phyloP scores from a whole-genome alignment of 2,888 invertebrate species.

The Oscheius sp. region DNA sequence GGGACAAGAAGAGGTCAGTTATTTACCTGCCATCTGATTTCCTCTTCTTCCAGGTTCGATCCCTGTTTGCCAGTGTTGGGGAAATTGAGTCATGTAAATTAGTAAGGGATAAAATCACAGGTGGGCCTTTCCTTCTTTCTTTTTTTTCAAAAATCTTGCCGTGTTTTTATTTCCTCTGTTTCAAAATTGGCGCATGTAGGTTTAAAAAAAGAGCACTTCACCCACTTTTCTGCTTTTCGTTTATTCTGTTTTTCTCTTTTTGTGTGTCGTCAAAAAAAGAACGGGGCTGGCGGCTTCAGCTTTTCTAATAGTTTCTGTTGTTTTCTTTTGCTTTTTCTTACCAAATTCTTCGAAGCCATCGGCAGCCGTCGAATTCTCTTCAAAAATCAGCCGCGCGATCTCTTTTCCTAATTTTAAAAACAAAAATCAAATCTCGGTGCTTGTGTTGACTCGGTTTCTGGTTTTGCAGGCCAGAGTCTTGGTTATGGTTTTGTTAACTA shows the following conservation, averaged over 20 bases:
- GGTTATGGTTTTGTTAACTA: constrained; percentile 99
- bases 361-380: too few relatives aligned
- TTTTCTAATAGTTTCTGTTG: too few relatives aligned
- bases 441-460: constrained; percentile 27
- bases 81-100: constrained; percentile 99
- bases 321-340: too few relatives aligned
- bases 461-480: constrained; percentile 85
- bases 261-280: constrained; percentile 26
- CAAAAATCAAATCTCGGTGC: not conserved
- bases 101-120: constrained; percentile 96
- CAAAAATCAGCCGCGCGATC: too few relatives aligned
- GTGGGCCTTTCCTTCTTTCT: constrained; percentile 72
- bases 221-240: constrained; percentile 6
- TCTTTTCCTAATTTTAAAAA: too few relatives aligned
- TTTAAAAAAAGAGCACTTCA: not conserved
- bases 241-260: constrained; percentile 1
- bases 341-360: too few relatives aligned
- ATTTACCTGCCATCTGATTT: not conserved
- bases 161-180: not conserved
- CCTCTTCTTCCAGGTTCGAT: constrained; percentile 78
- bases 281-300: too few relatives aligned
- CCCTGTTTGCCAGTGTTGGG: constrained; percentile 96
- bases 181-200: constrained; percentile 1
- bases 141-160: not conserved
- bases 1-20: constrained; percentile 78